Percentiles rank a stretch among this genome's conserved stretches.
phyloP scores from a whole-genome alignment of 2,113 vertebrate genomes.

The Lichenostomus cassidix region DNA sequence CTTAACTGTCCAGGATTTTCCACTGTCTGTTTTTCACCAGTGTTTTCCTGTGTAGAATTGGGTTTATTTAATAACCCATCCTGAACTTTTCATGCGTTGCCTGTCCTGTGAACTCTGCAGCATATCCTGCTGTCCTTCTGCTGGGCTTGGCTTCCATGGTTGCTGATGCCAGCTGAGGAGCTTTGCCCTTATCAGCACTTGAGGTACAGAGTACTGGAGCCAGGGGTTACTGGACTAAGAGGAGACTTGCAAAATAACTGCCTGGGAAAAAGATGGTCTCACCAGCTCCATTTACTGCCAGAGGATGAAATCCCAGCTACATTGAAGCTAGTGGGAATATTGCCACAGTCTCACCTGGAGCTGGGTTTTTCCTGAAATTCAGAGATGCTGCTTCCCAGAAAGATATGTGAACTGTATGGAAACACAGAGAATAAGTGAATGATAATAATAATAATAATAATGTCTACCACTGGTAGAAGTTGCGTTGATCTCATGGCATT shows the following conservation, averaged over 20 bases:
- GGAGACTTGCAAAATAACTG: background rate
- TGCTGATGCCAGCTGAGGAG: background rate
- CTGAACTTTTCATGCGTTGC: rapidly evolving
- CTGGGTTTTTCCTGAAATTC: background rate
- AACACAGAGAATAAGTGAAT: background rate
- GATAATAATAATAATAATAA: background rate
- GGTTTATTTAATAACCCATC: background rate
- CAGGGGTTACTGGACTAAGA: background rate
- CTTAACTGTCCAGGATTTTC: rapidly evolving
- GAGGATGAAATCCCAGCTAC: background rate
- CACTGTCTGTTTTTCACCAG: background rate
- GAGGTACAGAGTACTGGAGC: background rate
- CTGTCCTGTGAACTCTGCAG: background rate
- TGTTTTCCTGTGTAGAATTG: background rate
- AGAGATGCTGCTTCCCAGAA: background rate
- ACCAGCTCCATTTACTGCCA: background rate
- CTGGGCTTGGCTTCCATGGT: background rate
- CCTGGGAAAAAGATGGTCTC: background rate
- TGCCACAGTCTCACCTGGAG: background rate
- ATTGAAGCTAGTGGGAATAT: background rate
- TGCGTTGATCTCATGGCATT: background rate
- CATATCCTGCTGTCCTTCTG: background rate
- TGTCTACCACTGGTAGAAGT: background rate
- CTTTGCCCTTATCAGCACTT: background rate
- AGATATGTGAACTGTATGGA: background rate